Evolutionary conservation across 2,888 invertebrate genomes (phyloP).

Genomic region (Troides helena): DNA sequence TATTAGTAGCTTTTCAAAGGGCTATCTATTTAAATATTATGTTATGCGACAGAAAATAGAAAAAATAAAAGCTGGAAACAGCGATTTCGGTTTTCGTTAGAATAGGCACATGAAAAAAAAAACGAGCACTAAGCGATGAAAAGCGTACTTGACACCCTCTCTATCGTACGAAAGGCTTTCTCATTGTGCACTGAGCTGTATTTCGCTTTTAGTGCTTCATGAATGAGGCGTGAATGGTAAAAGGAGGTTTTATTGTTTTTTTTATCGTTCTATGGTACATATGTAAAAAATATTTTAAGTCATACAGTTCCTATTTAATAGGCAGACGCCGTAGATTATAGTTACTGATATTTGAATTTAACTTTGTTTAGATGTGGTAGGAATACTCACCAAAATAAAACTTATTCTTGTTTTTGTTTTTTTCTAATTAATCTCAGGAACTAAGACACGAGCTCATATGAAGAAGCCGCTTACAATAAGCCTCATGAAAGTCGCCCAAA

Average conservation of each 20-base stretch:
- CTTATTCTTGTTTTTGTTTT: no score
- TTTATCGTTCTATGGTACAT: neutral
- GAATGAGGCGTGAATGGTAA: conserved; percentile 15
- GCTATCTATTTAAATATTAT: neutral
- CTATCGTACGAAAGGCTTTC: conserved; percentile 12
- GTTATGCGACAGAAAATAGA: neutral
- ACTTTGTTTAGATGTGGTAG: no score
- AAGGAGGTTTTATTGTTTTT: conserved; percentile 1
- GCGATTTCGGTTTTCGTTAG: neutral
- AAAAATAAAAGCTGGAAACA: neutral
- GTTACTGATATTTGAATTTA: no score
- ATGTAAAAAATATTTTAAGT: neutral
- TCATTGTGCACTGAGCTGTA: conserved; percentile 13
- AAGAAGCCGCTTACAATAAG: no score
- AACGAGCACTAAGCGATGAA: conserved; percentile 15
- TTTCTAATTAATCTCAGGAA: no score
- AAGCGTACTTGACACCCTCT: conserved; percentile 16
- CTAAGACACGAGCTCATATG: no score
- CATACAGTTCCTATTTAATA: no score
- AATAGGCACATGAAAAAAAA: conserved; percentile 3
- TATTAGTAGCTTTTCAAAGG: no score
- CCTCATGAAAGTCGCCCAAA: no score
- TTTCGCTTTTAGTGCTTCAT: conserved; percentile 15
- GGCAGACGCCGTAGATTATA: no score
- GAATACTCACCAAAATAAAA: no score